Conservation (phyloP, 2,888 invertebrate genomes). For the Drosophila ochracea region DNA sequence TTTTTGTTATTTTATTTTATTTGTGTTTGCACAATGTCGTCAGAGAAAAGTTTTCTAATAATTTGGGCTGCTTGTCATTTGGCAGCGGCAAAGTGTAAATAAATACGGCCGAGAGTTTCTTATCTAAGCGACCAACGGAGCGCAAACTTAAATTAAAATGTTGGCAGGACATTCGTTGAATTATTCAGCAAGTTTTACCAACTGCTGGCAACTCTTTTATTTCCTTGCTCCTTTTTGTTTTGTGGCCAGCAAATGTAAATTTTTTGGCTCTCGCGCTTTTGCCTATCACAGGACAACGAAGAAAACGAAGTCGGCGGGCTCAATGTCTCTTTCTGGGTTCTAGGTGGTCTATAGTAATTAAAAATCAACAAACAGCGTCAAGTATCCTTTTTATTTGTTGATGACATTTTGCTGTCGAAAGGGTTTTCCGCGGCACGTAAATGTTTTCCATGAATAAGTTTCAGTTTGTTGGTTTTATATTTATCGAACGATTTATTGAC, state of each 20-base stretch:
- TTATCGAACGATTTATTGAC: constrained; percentile 18
- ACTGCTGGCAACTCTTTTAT: constrained; percentile 67
- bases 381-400: constrained; percentile 20
- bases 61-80: constrained; percentile 71
- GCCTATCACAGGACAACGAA: constrained; percentile 15
- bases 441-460: constrained; percentile 6
- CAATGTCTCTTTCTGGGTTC: constrained; percentile 37
- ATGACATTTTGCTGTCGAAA: constrained; percentile 35
- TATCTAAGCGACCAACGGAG: constrained; percentile 72
- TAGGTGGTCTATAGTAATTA: constrained; percentile 64
- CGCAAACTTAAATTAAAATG: constrained; percentile 83
- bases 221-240: constrained; percentile 31
- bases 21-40: constrained; percentile 56
- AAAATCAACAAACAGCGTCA: constrained; percentile 61
- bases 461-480: background rate
- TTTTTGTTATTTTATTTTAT: constrained; percentile 33
- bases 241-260: constrained; percentile 62
- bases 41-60: constrained; percentile 73
- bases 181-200: constrained; percentile 76
- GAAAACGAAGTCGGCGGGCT: constrained; percentile 29
- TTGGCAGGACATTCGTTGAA: constrained; percentile 80
- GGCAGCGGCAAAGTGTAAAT: constrained; percentile 75
- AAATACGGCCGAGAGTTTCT: constrained; percentile 69
- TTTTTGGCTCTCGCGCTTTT: constrained; percentile 20
- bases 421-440: constrained; percentile 27